Evolutionary conservation across 1,140 invertebrate genomes (phyloP).

Genomic region (Pomacea maculata): DNA sequence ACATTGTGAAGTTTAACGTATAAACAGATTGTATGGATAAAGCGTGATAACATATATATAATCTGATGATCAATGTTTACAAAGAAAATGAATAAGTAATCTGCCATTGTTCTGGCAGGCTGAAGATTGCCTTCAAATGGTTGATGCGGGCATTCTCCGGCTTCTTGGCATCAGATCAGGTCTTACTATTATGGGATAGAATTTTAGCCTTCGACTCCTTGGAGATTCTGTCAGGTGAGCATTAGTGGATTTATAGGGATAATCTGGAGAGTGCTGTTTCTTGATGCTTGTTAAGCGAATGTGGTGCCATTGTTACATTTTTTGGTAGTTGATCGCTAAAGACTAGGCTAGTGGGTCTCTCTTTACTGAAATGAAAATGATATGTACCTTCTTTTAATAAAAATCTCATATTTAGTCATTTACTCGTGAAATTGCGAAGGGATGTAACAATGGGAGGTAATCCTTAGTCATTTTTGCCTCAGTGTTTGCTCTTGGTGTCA

Average conservation of each 20-base stretch:
- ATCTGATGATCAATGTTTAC: too few species aligned
- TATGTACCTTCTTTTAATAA: background rate
- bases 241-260: background rate
- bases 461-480: too few species aligned
- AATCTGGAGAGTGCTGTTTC: background rate
- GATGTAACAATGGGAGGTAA: too few species aligned
- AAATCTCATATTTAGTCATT: too few species aligned
- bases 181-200: slow-evolving; percentile 91
- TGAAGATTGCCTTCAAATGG: slow-evolving; percentile 94
- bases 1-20: too few species aligned
- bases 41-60: too few species aligned
- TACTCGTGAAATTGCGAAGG: too few species aligned
- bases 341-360: too few species aligned
- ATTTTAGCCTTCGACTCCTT: slow-evolving; percentile 91
- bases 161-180: slow-evolving; percentile 88
- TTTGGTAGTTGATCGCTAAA: too few species aligned
- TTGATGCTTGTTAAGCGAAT: background rate
- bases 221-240: slow-evolving; percentile 79
- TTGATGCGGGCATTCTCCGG: slow-evolving; percentile 94
- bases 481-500: too few species aligned
- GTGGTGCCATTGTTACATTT: too few species aligned
- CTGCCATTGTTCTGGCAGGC: slow-evolving; percentile 66
- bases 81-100: background rate
- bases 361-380: background rate
- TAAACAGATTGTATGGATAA: too few species aligned